Percentiles rank a stretch among this genome's conserved stretches.
Conservation (phyloP, 2,113 vertebrate species). For the Condylura cristata region DNA sequence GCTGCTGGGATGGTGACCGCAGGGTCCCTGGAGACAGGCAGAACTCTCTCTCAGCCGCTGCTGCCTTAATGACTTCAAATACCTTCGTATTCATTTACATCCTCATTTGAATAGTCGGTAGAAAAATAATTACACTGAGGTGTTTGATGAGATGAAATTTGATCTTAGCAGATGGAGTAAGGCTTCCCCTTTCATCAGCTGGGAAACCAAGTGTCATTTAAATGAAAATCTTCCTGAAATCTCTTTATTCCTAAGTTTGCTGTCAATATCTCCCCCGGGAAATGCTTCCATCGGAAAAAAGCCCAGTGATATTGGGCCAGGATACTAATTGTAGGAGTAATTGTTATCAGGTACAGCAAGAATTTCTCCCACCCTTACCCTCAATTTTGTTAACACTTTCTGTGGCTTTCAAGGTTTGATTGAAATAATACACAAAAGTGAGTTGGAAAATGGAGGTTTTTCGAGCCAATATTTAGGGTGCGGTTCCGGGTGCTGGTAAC, state of each 20-base stretch:
- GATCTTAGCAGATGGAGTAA: constrained; percentile 82
- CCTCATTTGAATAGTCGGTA: constrained; percentile 81
- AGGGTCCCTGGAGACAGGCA: constrained; percentile 49
- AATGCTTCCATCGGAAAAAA: constrained; percentile 64
- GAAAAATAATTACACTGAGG: constrained; percentile 79
- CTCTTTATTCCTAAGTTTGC: constrained; percentile 81
- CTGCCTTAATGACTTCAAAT: constrained; percentile 78
- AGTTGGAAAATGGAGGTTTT: constrained; percentile 29
- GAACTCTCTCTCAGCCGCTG: constrained; percentile 32
- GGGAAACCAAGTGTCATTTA: constrained; percentile 82
- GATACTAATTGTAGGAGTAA: constrained; percentile 15
- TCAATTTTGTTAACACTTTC: constrained; percentile 27
- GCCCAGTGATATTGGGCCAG: not conserved
- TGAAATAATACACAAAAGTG: constrained; percentile 6
- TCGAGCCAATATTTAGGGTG: constrained; percentile 27
- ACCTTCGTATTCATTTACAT: constrained; percentile 80
- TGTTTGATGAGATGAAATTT: constrained; percentile 82
- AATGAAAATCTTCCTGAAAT: constrained; percentile 83
- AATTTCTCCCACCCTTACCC: not conserved
- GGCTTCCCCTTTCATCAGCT: constrained; percentile 78
- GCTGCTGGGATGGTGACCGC: constrained; percentile 77
- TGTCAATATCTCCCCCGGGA: constrained; percentile 63
- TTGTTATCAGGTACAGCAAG: constrained; percentile 27
- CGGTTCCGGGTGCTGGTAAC: not conserved
- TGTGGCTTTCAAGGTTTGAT: constrained; percentile 37